phyloP scores from a whole-genome alignment of 2,113 vertebrate genomes.

The Dicentrarchus labrax region DNA sequence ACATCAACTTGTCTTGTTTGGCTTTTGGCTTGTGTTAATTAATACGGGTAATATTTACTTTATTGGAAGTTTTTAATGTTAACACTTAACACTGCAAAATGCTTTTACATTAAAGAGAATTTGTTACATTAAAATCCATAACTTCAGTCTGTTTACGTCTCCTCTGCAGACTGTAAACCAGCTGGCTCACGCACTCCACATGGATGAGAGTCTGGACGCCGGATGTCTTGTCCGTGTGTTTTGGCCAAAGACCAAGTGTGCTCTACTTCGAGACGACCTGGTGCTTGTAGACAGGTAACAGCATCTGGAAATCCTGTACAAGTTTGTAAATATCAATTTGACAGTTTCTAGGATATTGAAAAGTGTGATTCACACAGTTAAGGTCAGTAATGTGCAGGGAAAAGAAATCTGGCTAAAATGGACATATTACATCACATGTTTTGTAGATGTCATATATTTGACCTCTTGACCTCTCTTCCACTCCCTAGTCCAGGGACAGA shows the following conservation, averaged over 20 bases:
- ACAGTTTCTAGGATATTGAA: background rate
- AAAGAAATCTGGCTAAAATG: background rate
- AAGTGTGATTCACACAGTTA: background rate
- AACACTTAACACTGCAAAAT: background rate
- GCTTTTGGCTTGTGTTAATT: background rate
- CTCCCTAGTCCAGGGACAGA: slow-evolving; percentile 93
- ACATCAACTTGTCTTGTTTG: background rate
- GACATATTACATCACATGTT: background rate
- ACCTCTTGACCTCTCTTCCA: slow-evolving; percentile 18
- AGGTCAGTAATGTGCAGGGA: background rate
- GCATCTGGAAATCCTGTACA: background rate
- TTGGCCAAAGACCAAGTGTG: slow-evolving; percentile 99
- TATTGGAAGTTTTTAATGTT: background rate
- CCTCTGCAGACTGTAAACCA: slow-evolving; percentile 94
- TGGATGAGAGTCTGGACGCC: slow-evolving; percentile 96
- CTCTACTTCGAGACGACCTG: slow-evolving; percentile 96
- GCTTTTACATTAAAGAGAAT: background rate
- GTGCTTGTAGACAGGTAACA: slow-evolving; percentile 97
- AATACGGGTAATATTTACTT: background rate
- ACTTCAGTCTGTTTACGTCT: background rate
- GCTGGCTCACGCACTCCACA: slow-evolving; percentile 96
- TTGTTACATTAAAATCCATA: background rate
- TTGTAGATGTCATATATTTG: background rate
- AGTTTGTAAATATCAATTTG: background rate
- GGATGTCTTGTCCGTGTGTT: slow-evolving; percentile 97